phyloP scores from a whole-genome alignment of 2,888 invertebrate species.

The Eledone cirrhosa region DNA sequence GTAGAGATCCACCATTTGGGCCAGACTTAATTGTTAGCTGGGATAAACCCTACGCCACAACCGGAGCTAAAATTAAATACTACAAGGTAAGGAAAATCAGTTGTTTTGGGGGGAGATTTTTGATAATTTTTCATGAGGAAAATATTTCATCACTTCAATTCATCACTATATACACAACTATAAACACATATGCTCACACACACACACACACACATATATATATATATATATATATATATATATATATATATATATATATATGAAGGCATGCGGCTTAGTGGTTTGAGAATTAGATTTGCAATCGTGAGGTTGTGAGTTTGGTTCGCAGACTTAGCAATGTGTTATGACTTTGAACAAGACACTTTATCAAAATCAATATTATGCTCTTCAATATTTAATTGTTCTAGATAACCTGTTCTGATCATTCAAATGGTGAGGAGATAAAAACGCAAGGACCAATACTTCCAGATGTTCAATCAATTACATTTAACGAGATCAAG shows the following conservation, averaged over 20 bases:
- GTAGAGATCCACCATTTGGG: slow-evolving; percentile 56
- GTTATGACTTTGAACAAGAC: too few relatives aligned
- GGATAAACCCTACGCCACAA: slow-evolving; percentile 62
- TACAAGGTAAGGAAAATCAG: slow-evolving; percentile 59
- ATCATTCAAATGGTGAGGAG: neutral
- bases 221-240: too few relatives aligned
- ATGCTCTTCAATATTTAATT: neutral
- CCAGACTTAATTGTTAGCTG: slow-evolving; percentile 62
- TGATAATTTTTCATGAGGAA: neutral
- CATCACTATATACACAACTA: neutral
- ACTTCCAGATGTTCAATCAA: neutral
- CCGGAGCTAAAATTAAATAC: slow-evolving; percentile 65
- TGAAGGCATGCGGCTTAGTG: too few relatives aligned
- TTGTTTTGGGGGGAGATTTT: too few relatives aligned
- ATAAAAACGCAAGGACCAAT: neutral
- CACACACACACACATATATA: neutral
- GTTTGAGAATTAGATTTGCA: too few relatives aligned
- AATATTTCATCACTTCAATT: neutral
- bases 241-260: too few relatives aligned
- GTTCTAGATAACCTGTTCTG: slow-evolving; percentile 17
- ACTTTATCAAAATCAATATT: too few relatives aligned
- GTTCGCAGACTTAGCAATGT: too few relatives aligned
- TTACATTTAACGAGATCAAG: neutral
- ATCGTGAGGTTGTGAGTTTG: too few relatives aligned
- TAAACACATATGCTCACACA: neutral